Evolutionary conservation across 2,888 invertebrate genomes (phyloP), one percentile per base, ranked within the genome.

Genomic region (Folsomia candida): DNA sequence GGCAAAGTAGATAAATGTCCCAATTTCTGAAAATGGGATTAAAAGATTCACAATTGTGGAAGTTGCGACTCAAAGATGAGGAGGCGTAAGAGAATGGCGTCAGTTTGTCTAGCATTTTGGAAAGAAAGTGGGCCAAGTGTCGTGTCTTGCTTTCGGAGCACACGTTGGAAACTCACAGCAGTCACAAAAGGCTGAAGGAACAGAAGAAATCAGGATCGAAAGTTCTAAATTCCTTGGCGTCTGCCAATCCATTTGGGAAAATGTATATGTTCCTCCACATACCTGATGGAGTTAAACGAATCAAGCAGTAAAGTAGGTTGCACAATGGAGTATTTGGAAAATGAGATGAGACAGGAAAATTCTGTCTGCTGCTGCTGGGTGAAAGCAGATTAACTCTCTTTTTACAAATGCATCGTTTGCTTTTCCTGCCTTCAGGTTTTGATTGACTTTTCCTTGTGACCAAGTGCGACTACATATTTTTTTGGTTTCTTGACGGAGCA

Each of bases 101-200:
- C 37, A 4, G 4, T 37, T 14, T 37, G 14, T 14, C 14, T 37
- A 14, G 14, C n/a, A n/a, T n/a, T 37, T 62, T 18, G 27, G 6
- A 29, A n/a, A n/a, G 29, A 27, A 62, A 62, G 62, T 62, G 28
- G 62, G 62, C 28, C 62, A 62, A 62, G 62, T 62, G 60, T 22
- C 60, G 18, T 60, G 29, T 37, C 14, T 14, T 37, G 37, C 37
- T 37, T 37, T 37, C 37, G 4, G 6, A 9, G 37, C 37, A 37
- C 37, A 9, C 14, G 37, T 37, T 4, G 37, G 37, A 37, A 37
- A 37, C 37, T 37, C 37, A 9, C 14, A 9, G 6, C 37, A 37
- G 14, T 37, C 37, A 37, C n/a, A 37, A 37, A 14, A 9, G 37
- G 37, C 37, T 4, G 4, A 37, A 14, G 37, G 4, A 37, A 37